Conservation (phyloP, 2,888 invertebrate genomes). For the Netelia inedita region DNA sequence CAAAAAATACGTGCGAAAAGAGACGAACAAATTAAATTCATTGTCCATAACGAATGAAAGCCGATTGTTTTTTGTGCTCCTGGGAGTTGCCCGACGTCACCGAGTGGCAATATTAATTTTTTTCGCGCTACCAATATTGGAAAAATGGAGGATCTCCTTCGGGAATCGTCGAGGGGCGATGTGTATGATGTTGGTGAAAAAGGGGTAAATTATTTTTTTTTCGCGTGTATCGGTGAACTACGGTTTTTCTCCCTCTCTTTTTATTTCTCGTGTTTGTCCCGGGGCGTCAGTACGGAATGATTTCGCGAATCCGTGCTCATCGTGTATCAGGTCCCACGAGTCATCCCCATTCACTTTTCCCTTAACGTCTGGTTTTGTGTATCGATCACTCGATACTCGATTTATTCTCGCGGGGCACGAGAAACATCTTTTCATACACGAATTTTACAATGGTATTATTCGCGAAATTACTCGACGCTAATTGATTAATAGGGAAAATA, state of each 20-base stretch:
- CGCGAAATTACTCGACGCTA: slow-evolving; percentile 31
- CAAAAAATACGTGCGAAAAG: not conserved
- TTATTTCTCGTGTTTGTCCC: slow-evolving; percentile 51
- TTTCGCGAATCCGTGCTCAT: slow-evolving; percentile 58
- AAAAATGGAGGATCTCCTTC: slow-evolving; percentile 47
- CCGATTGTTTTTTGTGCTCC: slow-evolving; percentile 49
- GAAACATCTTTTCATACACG: not conserved
- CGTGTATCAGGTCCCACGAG: slow-evolving; percentile 48
- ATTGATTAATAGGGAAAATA: slow-evolving; percentile 53
- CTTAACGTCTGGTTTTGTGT: slow-evolving; percentile 1
- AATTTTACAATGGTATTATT: slow-evolving; percentile 52
- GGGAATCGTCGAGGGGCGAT: slow-evolving; percentile 53
- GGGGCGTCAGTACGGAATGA: slow-evolving; percentile 70
- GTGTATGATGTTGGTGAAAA: slow-evolving; percentile 26
- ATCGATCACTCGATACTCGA: slow-evolving; percentile 40
- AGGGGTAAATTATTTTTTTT: slow-evolving; percentile 33
- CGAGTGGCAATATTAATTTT: slow-evolving; percentile 79
- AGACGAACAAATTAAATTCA: not conserved
- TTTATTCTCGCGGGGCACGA: slow-evolving; percentile 19
- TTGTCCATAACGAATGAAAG: slow-evolving; percentile 32
- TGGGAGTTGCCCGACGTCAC: slow-evolving; percentile 68
- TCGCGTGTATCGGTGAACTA: slow-evolving; percentile 64
- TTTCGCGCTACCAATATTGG: slow-evolving; percentile 23
- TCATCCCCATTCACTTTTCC: slow-evolving; percentile 7
- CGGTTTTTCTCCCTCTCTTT: slow-evolving; percentile 30